Evolutionary conservation across 2,113 vertebrate species (phyloP).

Genomic region (rabbit (Oryctolagus cuniculus)): DNA sequence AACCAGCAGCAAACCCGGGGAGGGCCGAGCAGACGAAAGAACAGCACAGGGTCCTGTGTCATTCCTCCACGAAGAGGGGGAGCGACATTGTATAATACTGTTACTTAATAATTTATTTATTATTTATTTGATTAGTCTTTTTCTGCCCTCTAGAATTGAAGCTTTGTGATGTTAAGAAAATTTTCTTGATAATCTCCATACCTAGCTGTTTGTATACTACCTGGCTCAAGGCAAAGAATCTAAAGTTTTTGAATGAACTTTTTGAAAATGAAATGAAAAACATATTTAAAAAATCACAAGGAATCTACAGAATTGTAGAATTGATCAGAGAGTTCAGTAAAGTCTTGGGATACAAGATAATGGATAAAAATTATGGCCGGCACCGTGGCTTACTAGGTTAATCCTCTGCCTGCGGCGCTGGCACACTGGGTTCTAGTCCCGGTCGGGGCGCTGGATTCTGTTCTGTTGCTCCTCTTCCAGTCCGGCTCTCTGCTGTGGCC

Average conservation of each 20-base stretch:
- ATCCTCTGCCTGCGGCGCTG: too few species aligned
- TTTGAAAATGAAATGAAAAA: neutral
- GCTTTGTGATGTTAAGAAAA: neutral
- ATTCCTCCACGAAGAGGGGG: too few species aligned
- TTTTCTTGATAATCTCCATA: neutral
- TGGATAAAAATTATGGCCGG: neutral
- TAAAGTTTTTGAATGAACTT: neutral
- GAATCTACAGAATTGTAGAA: neutral
- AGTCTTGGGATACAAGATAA: neutral
- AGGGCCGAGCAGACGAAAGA: too few species aligned
- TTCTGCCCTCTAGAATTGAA: constrained; percentile 2
- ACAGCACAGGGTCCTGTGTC: too few species aligned
- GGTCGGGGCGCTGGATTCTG: too few species aligned
- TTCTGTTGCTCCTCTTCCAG: too few species aligned
- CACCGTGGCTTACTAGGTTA: too few species aligned
- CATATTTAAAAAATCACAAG: neutral
- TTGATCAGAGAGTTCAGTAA: too few species aligned
- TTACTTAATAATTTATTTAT: neutral
- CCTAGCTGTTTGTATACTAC: neutral
- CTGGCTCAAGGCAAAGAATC: neutral
- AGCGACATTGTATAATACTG: neutral
- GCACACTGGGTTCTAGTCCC: too few species aligned
- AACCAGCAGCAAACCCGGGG: too few species aligned
- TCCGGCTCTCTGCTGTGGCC: too few species aligned
- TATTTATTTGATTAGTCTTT: neutral